Evolutionary conservation across 2,888 invertebrate genomes (phyloP), one percentile per base, ranked within the genome.

Genomic region (Ischnus inquisitorius): DNA sequence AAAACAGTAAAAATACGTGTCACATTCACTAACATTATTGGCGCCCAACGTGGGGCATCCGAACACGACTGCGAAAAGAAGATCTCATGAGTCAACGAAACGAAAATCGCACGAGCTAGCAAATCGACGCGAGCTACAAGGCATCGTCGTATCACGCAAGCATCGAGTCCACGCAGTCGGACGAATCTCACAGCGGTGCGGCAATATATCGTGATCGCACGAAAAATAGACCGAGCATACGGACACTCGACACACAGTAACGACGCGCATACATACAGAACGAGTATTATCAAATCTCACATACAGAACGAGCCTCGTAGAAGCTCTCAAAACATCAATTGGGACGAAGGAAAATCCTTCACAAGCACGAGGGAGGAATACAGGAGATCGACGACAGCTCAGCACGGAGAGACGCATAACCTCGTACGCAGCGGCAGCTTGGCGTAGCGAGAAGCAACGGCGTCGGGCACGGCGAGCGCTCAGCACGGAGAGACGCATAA

Each of bases 1-100:
- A n/a, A n/a, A n/a, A n/a, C n/a, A 39, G 39, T 39, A 39, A 39
- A 39, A 39, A 39, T 39, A 12, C 12, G 46, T 46, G 2, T 12
- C 14, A n/a, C 46, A 46, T 51, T 16, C 16, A 51, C 3, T 16
- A 51, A 51, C 48, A 51, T 51, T 16, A n/a, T 34, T 51, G 48
- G 48, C 48, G 48, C 48, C 48, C 48, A 51, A 51, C 48, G 3
- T 16, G 2, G 3, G 48, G 6, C 48, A 51, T 51, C 48, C 16
- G 48, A 51, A 51, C 48, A 51, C 48, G 48, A 51, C 16, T 51
- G 48, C n/a, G 48, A 51, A 51, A 51, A 51, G 2, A 46, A 46
- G 48, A 51, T 51, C 16, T 51, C 48, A 51, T 3, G 48, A n/a
- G 48, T 51, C 16, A 51, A n/a, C n/a, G 14, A 16, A 51, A 16